Conservation (phyloP, 92 coral and sea anemone genomes). For the Bergia sp. region DNA sequence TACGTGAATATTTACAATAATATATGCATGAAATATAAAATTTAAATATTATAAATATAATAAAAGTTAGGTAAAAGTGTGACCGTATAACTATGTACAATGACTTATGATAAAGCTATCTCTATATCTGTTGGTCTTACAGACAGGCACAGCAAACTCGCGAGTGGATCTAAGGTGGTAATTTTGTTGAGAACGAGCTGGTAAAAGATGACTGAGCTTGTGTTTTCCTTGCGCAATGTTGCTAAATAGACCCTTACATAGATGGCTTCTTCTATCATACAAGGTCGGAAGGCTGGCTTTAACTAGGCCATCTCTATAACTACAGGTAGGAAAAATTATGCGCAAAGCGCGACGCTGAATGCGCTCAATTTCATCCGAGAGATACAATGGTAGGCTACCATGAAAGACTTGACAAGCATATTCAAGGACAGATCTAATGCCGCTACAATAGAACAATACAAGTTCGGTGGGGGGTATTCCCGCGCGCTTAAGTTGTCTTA, state of each 20-base stretch:
- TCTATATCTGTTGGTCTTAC: constrained; percentile 31
- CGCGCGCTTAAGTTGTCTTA: constrained; percentile 38
- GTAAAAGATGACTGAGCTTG: constrained; percentile 28
- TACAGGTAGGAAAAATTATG: constrained; percentile 23
- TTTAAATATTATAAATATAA: constrained; percentile 24
- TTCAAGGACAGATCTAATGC: constrained; percentile 42
- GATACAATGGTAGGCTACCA: constrained; percentile 28
- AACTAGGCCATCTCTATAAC: constrained; percentile 11
- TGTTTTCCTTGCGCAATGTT: constrained; percentile 27
- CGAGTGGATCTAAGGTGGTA: constrained; percentile 29
- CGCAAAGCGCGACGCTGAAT: constrained; percentile 49
- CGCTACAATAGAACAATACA: constrained; percentile 45
- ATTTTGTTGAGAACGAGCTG: constrained; percentile 22
- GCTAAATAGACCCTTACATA: constrained; percentile 26
- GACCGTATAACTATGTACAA: constrained; percentile 24
- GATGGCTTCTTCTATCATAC: constrained; percentile 31
- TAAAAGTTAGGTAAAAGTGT: constrained; percentile 6
- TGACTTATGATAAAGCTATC: constrained; percentile 28
- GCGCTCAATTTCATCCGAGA: constrained; percentile 49
- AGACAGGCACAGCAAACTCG: constrained; percentile 26
- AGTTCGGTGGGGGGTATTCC: constrained; percentile 34
- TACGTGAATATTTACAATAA: background rate
- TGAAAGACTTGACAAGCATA: background rate
- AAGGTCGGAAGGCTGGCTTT: constrained; percentile 44
- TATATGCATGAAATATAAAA: constrained; percentile 2